A percentile compares a stretch with the other conserved stretches of the same genome.
These are phyloP conservation scores for Lasioglossum oenotherae DNA, from an alignment of 2,888 invertebrate species.

Conservation along the genomic window DNA sequence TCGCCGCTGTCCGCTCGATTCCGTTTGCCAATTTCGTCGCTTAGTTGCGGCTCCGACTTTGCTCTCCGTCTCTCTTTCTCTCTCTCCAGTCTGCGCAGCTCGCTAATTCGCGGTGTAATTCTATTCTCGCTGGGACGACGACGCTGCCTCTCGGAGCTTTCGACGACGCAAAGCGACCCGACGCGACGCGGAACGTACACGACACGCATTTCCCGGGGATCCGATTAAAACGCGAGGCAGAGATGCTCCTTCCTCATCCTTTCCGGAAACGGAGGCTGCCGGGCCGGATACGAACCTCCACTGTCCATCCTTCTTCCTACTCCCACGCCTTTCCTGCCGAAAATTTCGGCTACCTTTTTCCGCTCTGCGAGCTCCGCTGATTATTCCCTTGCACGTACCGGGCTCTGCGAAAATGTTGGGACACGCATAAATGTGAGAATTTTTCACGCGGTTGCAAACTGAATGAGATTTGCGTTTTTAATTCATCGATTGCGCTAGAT, in stretches of 20 bases:
- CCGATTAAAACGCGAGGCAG: slow-evolving; percentile 2
- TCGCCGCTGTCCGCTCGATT: slow-evolving; percentile 16
- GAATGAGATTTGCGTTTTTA: neutral
- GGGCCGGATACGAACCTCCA: slow-evolving; percentile 3
- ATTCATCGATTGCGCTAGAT: neutral
- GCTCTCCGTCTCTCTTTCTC: neutral
- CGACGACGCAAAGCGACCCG: neutral
- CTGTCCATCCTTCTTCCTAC: neutral
- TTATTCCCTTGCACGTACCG: neutral
- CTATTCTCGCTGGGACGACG: slow-evolving; percentile 25
- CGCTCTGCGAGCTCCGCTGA: neutral
- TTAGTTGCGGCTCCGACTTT: slow-evolving; percentile 17
- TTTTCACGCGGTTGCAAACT: neutral
- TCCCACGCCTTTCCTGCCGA: neutral
- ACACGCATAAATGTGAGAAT: neutral
- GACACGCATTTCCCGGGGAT: slow-evolving; percentile 15
- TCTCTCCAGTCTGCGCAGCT: slow-evolving; percentile 8
- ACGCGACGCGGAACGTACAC: neutral
- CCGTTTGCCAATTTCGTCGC: slow-evolving; percentile 41
- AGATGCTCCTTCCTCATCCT: neutral
- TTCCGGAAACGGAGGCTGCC: slow-evolving; percentile 5
- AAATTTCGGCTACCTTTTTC: neutral
- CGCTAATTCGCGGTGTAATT: slow-evolving; percentile 38
- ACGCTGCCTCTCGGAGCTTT: neutral
- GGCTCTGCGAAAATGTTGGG: neutral